Base-by-base conservation (phyloP, 2,113 vertebrate genomes). In the Lepus europaeus region DNA sequence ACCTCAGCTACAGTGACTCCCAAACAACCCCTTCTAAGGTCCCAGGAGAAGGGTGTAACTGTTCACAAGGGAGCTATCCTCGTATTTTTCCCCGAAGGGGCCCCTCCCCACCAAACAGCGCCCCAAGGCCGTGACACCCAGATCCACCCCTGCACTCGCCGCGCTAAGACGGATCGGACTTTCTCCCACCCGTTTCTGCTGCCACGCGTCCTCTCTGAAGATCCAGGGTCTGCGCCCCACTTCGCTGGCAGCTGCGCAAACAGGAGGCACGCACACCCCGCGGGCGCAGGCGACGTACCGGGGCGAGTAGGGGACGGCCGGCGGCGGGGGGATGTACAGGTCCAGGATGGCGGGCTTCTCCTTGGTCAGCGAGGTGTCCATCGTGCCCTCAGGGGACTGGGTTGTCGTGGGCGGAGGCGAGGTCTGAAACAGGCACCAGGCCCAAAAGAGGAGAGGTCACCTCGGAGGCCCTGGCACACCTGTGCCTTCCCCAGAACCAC, bases 311-410 rank as follows among this genome's bases (percentile, higher is more conserved):
- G 99, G 99, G 4, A 99, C 97, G 19, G 98, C 91, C 1, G 99
- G 99, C 0, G 99, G 99, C 83, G 99, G 99, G 56, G 99, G 99
- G 74, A 99, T 99, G 91, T 99, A 99, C 39, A 99, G 97, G 87
- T 99, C 99, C 96, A 99, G 93, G 97, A 99, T 99, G 95, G 99
- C 98, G 0, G 99, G 97, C 94, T 99, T 99, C 95, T 99, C 99
- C 86, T 98, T 99, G 96, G 98, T 99, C 97, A 98, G 94, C 0
- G 98, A 98, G 72, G 97, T 91, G 9, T 99, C 98, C 87, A 98
- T 97, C 0, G 97, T 96, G 96, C 98, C 97, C 84, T 99, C 98
- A 0, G 98, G 97, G 39, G 98, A 97, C 94, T 97, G 98, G 22
- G 97, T 89, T 53, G 98, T 98, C 83, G 96, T 97, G 39, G 98